Percentiles rank a stretch among this genome's conserved stretches.
Evolutionary conservation across 2,888 invertebrate genomes (phyloP).

Genomic region (Polyommatus icarus): DNA sequence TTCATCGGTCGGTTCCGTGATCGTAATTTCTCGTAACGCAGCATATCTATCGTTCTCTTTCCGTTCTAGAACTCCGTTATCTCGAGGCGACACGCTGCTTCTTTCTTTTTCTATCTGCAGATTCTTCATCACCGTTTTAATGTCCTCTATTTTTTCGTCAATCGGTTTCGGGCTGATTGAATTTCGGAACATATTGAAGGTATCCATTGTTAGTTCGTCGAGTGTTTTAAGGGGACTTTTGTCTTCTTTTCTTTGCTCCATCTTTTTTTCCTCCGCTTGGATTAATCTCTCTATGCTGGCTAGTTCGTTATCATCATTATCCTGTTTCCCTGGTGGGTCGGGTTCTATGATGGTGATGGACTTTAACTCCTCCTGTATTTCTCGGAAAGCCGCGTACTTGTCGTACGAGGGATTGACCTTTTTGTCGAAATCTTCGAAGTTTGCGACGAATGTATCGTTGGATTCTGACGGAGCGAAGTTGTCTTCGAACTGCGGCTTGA

Average conservation of each 20-base stretch:
- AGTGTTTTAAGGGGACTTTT: slow-evolving; percentile 67
- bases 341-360: slow-evolving; percentile 64
- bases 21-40: slow-evolving; percentile 88
- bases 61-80: slow-evolving; percentile 65
- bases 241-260: slow-evolving; percentile 55
- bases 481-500: slow-evolving; percentile 83
- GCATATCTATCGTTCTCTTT: slow-evolving; percentile 87
- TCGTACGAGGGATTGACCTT: slow-evolving; percentile 84
- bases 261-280: slow-evolving; percentile 54
- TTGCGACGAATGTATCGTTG: slow-evolving; percentile 82
- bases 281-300: slow-evolving; percentile 60
- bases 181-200: slow-evolving; percentile 68
- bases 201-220: slow-evolving; percentile 67
- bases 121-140: slow-evolving; percentile 72
- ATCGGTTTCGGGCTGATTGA: slow-evolving; percentile 74
- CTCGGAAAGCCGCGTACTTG: slow-evolving; percentile 93
- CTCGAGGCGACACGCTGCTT: slow-evolving; percentile 69
- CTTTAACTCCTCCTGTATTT: slow-evolving; percentile 87
- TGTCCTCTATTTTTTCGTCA: slow-evolving; percentile 72
- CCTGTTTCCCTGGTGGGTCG: slow-evolving; percentile 57
- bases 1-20: slow-evolving; percentile 82
- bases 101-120: slow-evolving; percentile 64
- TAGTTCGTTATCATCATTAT: slow-evolving; percentile 62
- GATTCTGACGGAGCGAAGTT: slow-evolving; percentile 76
- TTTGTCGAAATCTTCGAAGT: slow-evolving; percentile 82